Base-by-base conservation (phyloP, 2,888 invertebrate genomes). In the Agrochola macilenta region DNA sequence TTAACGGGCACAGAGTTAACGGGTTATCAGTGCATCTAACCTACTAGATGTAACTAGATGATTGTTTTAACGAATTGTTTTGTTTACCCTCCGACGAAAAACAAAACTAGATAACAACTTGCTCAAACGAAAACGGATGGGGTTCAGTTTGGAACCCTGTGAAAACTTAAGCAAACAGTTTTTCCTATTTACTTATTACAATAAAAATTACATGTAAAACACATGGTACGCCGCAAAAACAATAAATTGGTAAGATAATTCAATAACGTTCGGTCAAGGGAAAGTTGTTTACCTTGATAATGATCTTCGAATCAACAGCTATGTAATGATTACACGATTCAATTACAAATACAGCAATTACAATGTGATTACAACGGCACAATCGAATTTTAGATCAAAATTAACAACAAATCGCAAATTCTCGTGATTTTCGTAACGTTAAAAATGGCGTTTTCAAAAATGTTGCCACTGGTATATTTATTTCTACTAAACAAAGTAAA, bases 241-340 rank as follows among this genome's bases (percentile, higher is more conserved):
- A 84, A 78, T 69, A 79, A 72, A 81, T 76, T 78, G 75, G 52
- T 70, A 72, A 80, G 70, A 68, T 88, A 89, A 86, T 89, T 88
- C 83, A 84, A 79, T 87, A 88, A 86, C 86, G 85, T 85, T 80
- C 60, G 69, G 78, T 75, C 78, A 82, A 85, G 83, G 66, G 84
- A 88, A 90, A 91, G 91, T 93, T 92, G 92, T 93, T 94, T 93
- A 94, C 94, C 94, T 93, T 93, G 92, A 82, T 78, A 69, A 60
- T 75, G 64, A 78, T 89, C 63, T 79, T 71, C 39, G 23, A 76
- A 39, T 57, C 35, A 46, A 74, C 46, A 75, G 75, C 35, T 72
- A 70, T 49, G 64, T 17, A 68, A 39, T 46, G 60, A 70, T 78
- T 61, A 74, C 43, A 76, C 54, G 58, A 66, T 64, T 35, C 14